Conservation (phyloP, 2,888 invertebrate species). For the Drosophila dives region DNA sequence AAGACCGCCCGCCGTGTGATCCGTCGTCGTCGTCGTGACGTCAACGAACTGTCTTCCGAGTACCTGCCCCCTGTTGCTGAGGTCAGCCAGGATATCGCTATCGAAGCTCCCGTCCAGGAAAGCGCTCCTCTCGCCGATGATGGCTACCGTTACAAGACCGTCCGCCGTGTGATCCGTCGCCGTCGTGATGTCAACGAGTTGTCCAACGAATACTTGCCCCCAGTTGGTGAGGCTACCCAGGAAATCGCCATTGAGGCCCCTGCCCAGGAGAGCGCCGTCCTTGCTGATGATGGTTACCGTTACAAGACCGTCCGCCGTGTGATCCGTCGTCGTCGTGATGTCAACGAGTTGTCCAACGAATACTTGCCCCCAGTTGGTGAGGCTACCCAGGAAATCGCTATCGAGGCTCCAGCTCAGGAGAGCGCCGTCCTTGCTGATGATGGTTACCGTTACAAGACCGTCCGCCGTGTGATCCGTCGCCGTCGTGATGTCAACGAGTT, state of each 20-base stretch:
- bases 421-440: slow-evolving; percentile 51
- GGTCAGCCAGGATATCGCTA: slow-evolving; percentile 35
- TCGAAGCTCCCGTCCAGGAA: slow-evolving; percentile 53
- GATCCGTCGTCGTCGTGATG: slow-evolving; percentile 76
- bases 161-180: slow-evolving; percentile 70
- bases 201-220: slow-evolving; percentile 72
- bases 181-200: slow-evolving; percentile 78
- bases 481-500: slow-evolving; percentile 60
- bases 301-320: slow-evolving; percentile 75
- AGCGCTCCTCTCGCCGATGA: no score
- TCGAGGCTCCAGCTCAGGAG: slow-evolving; percentile 33
- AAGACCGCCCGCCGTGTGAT: slow-evolving; percentile 71
- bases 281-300: slow-evolving; percentile 74
- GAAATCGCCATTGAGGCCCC: slow-evolving; percentile 33
- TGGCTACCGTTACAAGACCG: slow-evolving; percentile 79
- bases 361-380: slow-evolving; percentile 50
- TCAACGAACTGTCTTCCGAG: slow-evolving; percentile 65
- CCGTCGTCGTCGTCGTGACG: slow-evolving; percentile 76
- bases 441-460: slow-evolving; percentile 70
- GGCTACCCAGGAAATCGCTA: slow-evolving; percentile 19
- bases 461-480: slow-evolving; percentile 59
- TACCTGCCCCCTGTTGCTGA: slow-evolving; percentile 70
- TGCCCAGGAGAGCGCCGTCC: slow-evolving; percentile 32
- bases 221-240: slow-evolving; percentile 42
- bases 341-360: slow-evolving; percentile 61